Evolutionary conservation across 1,140 invertebrate genomes (phyloP), one percentile per base, ranked within the genome.

Genomic region (Monochamus saltuarius): DNA sequence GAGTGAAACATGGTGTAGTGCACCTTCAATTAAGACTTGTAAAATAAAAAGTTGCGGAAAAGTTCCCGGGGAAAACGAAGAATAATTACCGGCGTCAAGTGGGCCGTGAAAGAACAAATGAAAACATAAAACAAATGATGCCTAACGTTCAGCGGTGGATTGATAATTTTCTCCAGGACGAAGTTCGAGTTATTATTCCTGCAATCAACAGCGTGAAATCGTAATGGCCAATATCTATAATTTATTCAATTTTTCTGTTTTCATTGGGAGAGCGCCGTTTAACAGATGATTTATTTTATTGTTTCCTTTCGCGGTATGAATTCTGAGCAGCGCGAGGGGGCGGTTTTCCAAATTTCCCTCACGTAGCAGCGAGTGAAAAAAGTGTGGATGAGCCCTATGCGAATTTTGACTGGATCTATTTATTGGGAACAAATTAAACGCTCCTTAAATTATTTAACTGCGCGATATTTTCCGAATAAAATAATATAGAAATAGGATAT

Each of bases 111-210:
- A 67, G 67, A 73, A 69, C 71, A 71, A 73, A 73, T 73, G 71
- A 71, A 73, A 73, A 73, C 68, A 73, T 73, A 71, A 71, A 73
- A 71, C 65, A 73, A 73, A 73, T 73, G 67, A 71, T 71, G 71
- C 69, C 58, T 64, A 62, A 60, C 57, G 57, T 69, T 67, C 60
- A 60, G 65, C 60, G 71, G 71, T 68, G 60, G 68, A 71, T 73
- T 73, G 69, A 71, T 73, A 73, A 69, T 73, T 73, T 66, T 29
- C 22, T 53, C 39, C 6, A 43, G 52, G 56, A 59, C 53, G 61
- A 67, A 65, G 54, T 70, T 72, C 68, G 55, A 65, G 56, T 67
- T 67, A 66, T 65, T 65, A 62, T 69, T 69, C 46, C 61, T 56
- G 47, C 60, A 69, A 67, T 66, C 68, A 57, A 39, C 52, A 61